These are phyloP conservation scores for Patiria miniata DNA, from an alignment of 35 echinoderm and acorn worm genomes.

Conservation along the genomic window DNA sequence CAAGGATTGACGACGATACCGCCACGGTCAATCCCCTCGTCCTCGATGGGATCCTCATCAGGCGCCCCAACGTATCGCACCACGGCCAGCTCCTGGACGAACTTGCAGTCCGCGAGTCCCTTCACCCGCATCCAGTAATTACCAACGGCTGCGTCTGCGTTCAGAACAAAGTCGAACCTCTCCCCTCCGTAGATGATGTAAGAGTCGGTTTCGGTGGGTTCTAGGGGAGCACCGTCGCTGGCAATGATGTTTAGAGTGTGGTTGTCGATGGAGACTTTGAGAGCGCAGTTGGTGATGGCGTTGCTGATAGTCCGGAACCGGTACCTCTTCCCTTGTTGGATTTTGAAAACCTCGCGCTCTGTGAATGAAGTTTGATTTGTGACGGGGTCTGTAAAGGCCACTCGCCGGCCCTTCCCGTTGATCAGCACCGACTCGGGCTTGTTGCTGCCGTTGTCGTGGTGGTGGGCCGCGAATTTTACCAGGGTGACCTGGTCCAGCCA, in stretches of 20 bases:
- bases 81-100: constrained; percentile 71
- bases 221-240: constrained; percentile 68
- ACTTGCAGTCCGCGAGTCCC: constrained; percentile 54
- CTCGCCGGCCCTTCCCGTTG: constrained; percentile 81
- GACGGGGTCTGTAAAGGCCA: background rate
- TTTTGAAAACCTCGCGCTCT: constrained; percentile 38
- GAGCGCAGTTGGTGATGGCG: constrained; percentile 71
- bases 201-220: constrained; percentile 50
- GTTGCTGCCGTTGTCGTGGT: constrained; percentile 81
- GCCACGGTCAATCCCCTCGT: constrained; percentile 49
- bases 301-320: constrained; percentile 82
- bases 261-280: constrained; percentile 78
- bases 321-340: constrained; percentile 53
- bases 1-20: constrained; percentile 69
- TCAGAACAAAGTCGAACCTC: constrained; percentile 66
- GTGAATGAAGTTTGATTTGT: constrained; percentile 27
- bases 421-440: constrained; percentile 86
- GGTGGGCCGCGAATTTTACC: constrained; percentile 75
- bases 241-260: constrained; percentile 79
- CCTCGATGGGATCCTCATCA: constrained; percentile 45
- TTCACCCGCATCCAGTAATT: constrained; percentile 75
- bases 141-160: constrained; percentile 46
- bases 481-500: constrained; percentile 81
- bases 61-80: constrained; percentile 72
- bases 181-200: constrained; percentile 83